Evolutionary conservation across 2,113 vertebrate genomes (phyloP).

Genomic region (Fregetta grallaria): DNA sequence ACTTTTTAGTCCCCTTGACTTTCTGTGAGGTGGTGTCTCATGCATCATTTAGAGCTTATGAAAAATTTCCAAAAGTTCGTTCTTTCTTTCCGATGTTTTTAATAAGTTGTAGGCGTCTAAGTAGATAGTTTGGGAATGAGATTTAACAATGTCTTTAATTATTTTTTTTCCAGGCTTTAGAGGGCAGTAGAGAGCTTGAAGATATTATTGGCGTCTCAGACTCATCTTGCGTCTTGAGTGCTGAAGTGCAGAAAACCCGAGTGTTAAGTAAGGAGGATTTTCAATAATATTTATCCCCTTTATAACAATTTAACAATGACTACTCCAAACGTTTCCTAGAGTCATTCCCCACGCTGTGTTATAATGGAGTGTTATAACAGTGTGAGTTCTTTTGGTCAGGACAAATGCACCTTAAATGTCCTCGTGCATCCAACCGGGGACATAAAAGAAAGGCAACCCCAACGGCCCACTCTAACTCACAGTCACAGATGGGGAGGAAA

Average conservation of each 20-base stretch:
- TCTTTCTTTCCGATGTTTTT: neutral
- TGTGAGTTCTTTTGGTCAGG: neutral
- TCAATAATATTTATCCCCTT: neutral
- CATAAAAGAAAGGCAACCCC: neutral
- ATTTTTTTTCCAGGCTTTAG: slow-evolving; percentile 78
- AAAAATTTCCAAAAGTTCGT: neutral
- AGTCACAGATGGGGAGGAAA: neutral
- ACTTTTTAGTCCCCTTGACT: neutral
- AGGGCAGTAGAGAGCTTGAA: slow-evolving; percentile 87
- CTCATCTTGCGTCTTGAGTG: slow-evolving; percentile 48
- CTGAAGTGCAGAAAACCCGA: slow-evolving; percentile 75
- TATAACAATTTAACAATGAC: neutral
- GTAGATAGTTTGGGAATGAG: neutral
- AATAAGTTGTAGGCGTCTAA: neutral
- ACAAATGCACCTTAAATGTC: neutral
- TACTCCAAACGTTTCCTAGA: neutral
- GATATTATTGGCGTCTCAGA: slow-evolving; percentile 48
- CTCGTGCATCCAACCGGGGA: neutral
- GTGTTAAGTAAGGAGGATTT: slow-evolving; percentile 74
- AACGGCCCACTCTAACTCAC: neutral
- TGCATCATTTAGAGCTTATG: neutral
- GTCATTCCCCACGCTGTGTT: neutral
- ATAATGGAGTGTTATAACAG: neutral
- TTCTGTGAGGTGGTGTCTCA: neutral
- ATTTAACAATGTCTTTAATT: neutral